Evolutionary conservation across 2,113 vertebrate genomes (phyloP), one percentile per base, ranked within the genome.

Genomic region (Xiphias gladius): DNA sequence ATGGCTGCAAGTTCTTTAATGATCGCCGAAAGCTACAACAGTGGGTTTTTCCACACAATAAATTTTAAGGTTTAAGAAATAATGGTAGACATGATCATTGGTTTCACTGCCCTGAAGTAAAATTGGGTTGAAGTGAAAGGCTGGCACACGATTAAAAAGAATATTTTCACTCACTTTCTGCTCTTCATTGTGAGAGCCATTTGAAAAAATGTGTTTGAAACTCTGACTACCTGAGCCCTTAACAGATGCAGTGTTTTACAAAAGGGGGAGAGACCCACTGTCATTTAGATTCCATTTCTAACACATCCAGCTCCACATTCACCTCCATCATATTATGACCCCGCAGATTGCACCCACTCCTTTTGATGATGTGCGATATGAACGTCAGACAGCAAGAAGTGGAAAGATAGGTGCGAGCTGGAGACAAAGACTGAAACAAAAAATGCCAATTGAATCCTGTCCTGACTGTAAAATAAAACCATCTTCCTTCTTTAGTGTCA

Each of bases 331-430:
- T 68, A 39, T 75, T 50, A 75, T 20, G 76, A 83, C 50, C 55
- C 64, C 48, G 58, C 64, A 78, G 74, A 81, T 52, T 80, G 64
- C 24, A 55, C 62, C 54, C 41, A 17, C 43, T 81, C 35, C 24
- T 67, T 80, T 13, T 84, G 43, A 76, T 82, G n/a, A 82, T 43
- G 57, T 70, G 62, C 17, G 1, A 70, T 70, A 41, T 24, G 77
- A 82, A 84, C 37, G 71, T 46, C 64, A 35, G 67, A 54, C 39
- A 37, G 39, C 74, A 67, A 73, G 62, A 91, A 84, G 79, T 46
- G 59, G 19, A 80, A 77, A 74, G 66, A 46, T 14, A 30, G 64
- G 61, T 79, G 46, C 16, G 0, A 58, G 55, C n/a, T 2, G 12
- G 32, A 80, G 68, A 82, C 32, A 57, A 76, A 39, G 75, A 71